Evolutionary conservation across 2,888 invertebrate genomes (phyloP).

Genomic region (Leptinotarsa juncta): DNA sequence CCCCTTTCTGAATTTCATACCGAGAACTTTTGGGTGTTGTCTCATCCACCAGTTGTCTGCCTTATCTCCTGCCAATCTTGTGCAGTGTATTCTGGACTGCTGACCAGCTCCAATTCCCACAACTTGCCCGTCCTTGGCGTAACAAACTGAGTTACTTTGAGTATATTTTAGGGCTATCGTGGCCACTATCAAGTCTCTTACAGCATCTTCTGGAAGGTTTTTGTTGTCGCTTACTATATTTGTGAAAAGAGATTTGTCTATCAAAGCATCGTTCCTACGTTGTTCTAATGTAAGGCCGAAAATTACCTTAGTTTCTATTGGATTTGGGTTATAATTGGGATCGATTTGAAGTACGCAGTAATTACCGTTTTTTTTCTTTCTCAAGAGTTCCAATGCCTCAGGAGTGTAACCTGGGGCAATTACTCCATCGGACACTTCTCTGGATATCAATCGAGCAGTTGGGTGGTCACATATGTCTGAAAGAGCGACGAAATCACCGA

Average conservation of each 20-base stretch:
- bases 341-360: conserved; percentile 96
- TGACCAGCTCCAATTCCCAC: conserved; percentile 98
- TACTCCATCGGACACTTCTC: conserved; percentile 97
- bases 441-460: conserved; percentile 93
- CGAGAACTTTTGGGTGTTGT: conserved; percentile 86
- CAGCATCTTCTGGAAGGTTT: conserved; percentile 76
- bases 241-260: conserved; percentile 80
- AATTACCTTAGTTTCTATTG: conserved; percentile 84
- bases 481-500: conserved; percentile 96
- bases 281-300: conserved; percentile 90
- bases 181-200: conserved; percentile 93
- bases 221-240: conserved; percentile 84
- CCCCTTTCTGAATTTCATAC: conserved; percentile 86
- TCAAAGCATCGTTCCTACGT: conserved; percentile 87
- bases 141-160: conserved; percentile 98
- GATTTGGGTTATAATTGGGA: conserved; percentile 82
- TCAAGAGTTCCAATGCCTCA: conserved; percentile 86
- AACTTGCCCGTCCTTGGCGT: conserved; percentile 90
- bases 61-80: conserved; percentile 93
- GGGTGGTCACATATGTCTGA: conserved; percentile 90
- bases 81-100: conserved; percentile 98
- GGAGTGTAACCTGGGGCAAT: conserved; percentile 92
- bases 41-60: conserved; percentile 98
- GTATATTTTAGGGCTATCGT: conserved; percentile 97
- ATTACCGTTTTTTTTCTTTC: conserved; percentile 93